Evolutionary conservation across 2,888 invertebrate species (phyloP).

Genomic region (Vannuccia rotundouncinata): DNA sequence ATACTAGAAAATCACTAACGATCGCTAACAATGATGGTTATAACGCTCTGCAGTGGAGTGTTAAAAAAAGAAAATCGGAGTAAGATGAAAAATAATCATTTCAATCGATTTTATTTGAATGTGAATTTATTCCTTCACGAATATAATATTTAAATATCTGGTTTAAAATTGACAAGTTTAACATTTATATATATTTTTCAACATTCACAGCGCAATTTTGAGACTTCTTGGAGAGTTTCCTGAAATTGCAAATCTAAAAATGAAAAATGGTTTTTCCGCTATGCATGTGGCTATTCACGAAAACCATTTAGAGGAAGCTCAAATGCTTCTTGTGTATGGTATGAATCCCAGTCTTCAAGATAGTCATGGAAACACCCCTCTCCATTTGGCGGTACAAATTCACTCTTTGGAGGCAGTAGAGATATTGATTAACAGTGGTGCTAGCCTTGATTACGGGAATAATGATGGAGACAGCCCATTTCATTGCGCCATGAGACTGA

Average conservation of each 20-base stretch:
- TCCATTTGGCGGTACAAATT: not conserved
- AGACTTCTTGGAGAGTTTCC: not conserved
- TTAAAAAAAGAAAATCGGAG: too few relatives aligned
- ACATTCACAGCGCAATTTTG: not conserved
- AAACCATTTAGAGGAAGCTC: not conserved
- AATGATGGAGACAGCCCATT: not conserved
- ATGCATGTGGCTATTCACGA: not conserved
- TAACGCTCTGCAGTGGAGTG: too few relatives aligned
- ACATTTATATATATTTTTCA: not conserved
- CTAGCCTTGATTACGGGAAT: not conserved
- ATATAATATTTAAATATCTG: too few relatives aligned
- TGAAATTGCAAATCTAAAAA: not conserved
- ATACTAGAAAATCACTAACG: too few relatives aligned
- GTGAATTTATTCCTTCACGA: too few relatives aligned
- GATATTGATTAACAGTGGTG: not conserved
- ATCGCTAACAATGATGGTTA: too few relatives aligned
- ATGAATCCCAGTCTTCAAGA: not conserved
- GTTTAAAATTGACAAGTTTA: too few relatives aligned
- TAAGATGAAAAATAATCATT: too few relatives aligned
- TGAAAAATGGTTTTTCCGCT: not conserved
- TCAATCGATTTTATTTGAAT: too few relatives aligned
- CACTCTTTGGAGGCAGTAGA: not conserved
- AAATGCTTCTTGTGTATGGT: not conserved
- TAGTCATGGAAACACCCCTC: not conserved
- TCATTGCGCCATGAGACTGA: not conserved